phyloP scores from a whole-genome alignment of 2,113 vertebrate genomes.

The Corvus hawaiiensis region DNA sequence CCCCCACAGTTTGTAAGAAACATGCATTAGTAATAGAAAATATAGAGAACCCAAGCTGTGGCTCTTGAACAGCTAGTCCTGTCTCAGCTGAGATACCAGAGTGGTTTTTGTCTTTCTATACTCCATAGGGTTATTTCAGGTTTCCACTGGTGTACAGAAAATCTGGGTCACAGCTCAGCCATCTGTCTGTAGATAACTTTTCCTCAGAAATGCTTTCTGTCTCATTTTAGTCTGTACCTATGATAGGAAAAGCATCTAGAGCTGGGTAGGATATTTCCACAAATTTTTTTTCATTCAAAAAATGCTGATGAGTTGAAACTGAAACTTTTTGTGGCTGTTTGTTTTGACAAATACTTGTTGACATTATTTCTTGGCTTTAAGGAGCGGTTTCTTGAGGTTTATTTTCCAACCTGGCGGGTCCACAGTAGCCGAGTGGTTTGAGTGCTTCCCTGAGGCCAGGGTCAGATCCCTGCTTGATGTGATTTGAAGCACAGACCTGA shows the following conservation, averaged over 20 bases:
- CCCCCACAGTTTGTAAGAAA: background rate
- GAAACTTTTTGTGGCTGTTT: background rate
- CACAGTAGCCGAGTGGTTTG: background rate
- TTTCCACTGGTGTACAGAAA: slow-evolving; percentile 10
- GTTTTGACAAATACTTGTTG: background rate
- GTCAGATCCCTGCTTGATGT: background rate
- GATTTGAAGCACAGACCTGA: background rate
- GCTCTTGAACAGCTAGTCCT: background rate
- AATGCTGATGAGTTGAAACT: background rate
- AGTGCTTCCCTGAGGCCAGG: background rate
- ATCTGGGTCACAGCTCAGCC: slow-evolving; percentile 46
- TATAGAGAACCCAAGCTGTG: background rate
- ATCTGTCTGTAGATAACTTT: slow-evolving; percentile 22
- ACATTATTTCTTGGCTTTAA: background rate
- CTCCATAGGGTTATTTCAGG: slow-evolving; percentile 13
- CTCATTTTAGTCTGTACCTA: background rate
- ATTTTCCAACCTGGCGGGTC: background rate
- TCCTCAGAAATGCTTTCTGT: slow-evolving; percentile 22
- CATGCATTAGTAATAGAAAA: background rate
- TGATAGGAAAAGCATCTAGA: background rate
- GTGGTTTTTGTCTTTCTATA: background rate
- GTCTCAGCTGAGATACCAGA: background rate
- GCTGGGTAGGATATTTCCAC: background rate
- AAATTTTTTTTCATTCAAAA: background rate
- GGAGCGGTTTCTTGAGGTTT: background rate